Evolutionary conservation across 2,888 invertebrate species (phyloP).

Genomic region (Panopea generosa): DNA sequence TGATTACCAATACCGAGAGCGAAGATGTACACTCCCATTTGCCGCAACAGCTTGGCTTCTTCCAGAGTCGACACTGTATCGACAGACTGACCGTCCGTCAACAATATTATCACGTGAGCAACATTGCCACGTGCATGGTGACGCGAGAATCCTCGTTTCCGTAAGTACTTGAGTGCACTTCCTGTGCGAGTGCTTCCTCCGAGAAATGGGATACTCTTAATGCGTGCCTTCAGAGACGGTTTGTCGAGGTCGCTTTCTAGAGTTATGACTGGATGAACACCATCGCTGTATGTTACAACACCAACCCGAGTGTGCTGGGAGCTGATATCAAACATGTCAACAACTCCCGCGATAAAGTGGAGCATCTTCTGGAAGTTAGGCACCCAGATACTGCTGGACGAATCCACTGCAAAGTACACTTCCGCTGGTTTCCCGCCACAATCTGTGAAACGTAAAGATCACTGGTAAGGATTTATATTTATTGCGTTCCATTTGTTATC

Average conservation of each 20-base stretch:
- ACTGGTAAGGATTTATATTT: background rate
- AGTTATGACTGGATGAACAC: slow-evolving; percentile 57
- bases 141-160: slow-evolving; percentile 46
- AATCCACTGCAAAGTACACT: slow-evolving; percentile 64
- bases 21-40: slow-evolving; percentile 57
- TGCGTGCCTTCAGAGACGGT: slow-evolving; percentile 46
- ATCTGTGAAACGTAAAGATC: slow-evolving; percentile 38
- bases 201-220: slow-evolving; percentile 44
- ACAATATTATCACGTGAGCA: slow-evolving; percentile 63
- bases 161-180: slow-evolving; percentile 56
- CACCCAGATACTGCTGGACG: slow-evolving; percentile 71
- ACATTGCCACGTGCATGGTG: slow-evolving; percentile 41
- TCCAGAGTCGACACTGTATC: slow-evolving; percentile 37
- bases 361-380: slow-evolving; percentile 70
- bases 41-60: slow-evolving; percentile 54
- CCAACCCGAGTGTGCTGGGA: slow-evolving; percentile 68
- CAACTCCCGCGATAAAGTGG: slow-evolving; percentile 67
- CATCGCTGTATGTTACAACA: slow-evolving; percentile 68
- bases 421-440: slow-evolving; percentile 71
- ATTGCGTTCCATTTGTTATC: no score
- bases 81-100: slow-evolving; percentile 69
- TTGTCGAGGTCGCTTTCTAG: slow-evolving; percentile 56
- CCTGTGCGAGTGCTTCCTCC: slow-evolving; percentile 65
- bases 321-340: slow-evolving; percentile 69
- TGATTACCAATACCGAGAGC: slow-evolving; percentile 62